Evolutionary conservation across 92 coral and sea anemone genomes (phyloP).

Genomic region (Epizoanthus ramosus): DNA sequence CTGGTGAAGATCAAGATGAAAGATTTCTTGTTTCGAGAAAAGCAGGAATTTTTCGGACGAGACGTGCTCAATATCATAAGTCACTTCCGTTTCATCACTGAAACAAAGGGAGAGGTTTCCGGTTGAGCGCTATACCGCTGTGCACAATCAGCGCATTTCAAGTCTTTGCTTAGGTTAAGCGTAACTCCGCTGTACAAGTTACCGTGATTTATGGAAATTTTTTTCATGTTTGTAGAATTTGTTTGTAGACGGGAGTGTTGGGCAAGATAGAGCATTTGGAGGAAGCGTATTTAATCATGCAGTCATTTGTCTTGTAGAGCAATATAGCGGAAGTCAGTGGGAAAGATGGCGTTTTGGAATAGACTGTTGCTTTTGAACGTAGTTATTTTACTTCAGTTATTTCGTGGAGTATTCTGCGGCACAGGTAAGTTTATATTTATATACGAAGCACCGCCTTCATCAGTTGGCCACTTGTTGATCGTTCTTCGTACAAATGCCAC

Average conservation of each 20-base stretch:
- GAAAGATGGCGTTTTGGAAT: constrained; percentile 32
- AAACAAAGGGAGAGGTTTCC: constrained; percentile 3
- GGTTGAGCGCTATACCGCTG: background rate
- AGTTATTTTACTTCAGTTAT: constrained; percentile 7
- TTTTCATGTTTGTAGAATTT: no score
- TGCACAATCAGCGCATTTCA: background rate
- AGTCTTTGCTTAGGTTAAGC: background rate
- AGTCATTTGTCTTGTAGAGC: constrained; percentile 18
- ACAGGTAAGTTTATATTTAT: background rate
- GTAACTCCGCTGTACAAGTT: constrained; percentile 27
- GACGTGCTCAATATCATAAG: background rate
- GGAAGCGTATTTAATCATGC: constrained; percentile 3
- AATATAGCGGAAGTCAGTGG: constrained; percentile 36
- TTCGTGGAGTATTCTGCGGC: constrained; percentile 5
- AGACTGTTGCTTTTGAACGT: constrained; percentile 1
- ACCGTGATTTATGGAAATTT: background rate
- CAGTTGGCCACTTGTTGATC: constrained; percentile 8
- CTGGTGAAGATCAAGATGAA: background rate
- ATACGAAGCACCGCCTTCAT: background rate
- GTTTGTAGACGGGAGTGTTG: no score
- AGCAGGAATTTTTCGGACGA: background rate
- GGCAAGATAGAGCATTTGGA: constrained; percentile 13
- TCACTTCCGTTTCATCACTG: constrained; percentile 12
- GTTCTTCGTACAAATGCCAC: background rate
- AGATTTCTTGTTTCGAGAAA: background rate